Evolutionary conservation across 2,113 vertebrate species (phyloP).

Genomic region (Gasterosteus nipponicus): DNA sequence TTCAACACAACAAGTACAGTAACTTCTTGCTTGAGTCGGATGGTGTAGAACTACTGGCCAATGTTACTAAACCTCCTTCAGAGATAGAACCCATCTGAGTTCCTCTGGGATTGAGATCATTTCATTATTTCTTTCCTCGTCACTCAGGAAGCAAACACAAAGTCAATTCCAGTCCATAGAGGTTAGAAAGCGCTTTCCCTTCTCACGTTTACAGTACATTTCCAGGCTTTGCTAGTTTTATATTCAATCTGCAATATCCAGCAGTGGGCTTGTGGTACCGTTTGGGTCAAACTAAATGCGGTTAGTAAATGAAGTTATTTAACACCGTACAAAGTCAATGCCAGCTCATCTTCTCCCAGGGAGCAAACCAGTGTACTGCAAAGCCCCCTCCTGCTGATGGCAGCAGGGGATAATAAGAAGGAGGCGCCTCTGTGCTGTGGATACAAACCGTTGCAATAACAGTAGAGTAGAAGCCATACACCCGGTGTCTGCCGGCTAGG

Average conservation of each 20-base stretch:
- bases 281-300: constrained; percentile 38
- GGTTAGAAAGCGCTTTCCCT: constrained; percentile 35
- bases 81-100: constrained; percentile 37
- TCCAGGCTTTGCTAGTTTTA: neutral
- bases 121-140: constrained; percentile 26
- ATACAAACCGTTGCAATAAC: constrained; percentile 52
- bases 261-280: constrained; percentile 20
- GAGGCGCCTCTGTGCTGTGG: constrained; percentile 38
- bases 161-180: constrained; percentile 28
- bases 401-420: constrained; percentile 43
- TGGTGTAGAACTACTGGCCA: constrained; percentile 13
- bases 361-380: constrained; percentile 26
- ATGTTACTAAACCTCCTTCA: neutral
- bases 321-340: constrained; percentile 42
- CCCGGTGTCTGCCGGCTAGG: constrained; percentile 52
- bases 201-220: constrained; percentile 22
- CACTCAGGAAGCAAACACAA: constrained; percentile 40
- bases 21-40: constrained; percentile 4
- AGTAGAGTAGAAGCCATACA: constrained; percentile 53
- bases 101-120: constrained; percentile 47
- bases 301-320: constrained; percentile 55
- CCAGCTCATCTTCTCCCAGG: constrained; percentile 36
- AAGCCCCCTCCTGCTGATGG: constrained; percentile 37
- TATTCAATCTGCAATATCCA: constrained; percentile 38
- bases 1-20: neutral